phyloP scores from a whole-genome alignment of 2,888 invertebrate species.

The Sarcophaga carnaria region DNA sequence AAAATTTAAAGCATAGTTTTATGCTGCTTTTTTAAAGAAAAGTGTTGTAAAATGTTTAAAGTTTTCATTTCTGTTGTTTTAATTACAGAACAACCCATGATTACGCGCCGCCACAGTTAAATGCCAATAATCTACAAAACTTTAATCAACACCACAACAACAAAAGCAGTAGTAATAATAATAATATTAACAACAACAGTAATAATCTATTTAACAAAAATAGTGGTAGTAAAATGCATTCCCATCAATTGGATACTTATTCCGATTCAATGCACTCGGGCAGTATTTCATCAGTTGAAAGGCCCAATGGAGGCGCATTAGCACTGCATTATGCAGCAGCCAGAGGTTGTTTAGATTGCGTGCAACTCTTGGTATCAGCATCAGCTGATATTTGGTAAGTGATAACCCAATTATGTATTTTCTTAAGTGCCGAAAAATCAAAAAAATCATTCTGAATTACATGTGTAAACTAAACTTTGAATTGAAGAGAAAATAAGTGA shows the following conservation, averaged over 20 bases:
- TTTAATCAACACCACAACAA: constrained; percentile 67
- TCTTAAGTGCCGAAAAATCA: constrained; percentile 11
- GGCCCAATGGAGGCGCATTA: constrained; percentile 85
- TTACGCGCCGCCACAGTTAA: constrained; percentile 76
- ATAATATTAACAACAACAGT: constrained; percentile 66
- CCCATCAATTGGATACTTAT: constrained; percentile 79
- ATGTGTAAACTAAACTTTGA: neutral
- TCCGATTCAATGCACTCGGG: constrained; percentile 79
- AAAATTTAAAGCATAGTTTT: constrained; percentile 41
- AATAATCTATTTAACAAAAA: constrained; percentile 5
- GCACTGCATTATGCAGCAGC: constrained; percentile 94
- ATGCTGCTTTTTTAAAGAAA: neutral
- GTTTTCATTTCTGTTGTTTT: constrained; percentile 25
- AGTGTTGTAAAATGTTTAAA: constrained; percentile 37
- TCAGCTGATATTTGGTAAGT: constrained; percentile 90
- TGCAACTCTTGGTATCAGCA: constrained; percentile 89
- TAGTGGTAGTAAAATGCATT: constrained; percentile 77
- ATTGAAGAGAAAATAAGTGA: constrained; percentile 35
- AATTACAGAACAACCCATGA: constrained; percentile 78
- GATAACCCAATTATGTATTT: constrained; percentile 16
- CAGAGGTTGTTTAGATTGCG: constrained; percentile 92
- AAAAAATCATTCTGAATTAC: neutral
- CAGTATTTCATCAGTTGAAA: constrained; percentile 80
- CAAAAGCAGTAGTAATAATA: constrained; percentile 54
- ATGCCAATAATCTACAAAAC: constrained; percentile 70